Base-by-base conservation (phyloP, 2,797 vertebrate genomes). In the Amniataba percoides region DNA sequence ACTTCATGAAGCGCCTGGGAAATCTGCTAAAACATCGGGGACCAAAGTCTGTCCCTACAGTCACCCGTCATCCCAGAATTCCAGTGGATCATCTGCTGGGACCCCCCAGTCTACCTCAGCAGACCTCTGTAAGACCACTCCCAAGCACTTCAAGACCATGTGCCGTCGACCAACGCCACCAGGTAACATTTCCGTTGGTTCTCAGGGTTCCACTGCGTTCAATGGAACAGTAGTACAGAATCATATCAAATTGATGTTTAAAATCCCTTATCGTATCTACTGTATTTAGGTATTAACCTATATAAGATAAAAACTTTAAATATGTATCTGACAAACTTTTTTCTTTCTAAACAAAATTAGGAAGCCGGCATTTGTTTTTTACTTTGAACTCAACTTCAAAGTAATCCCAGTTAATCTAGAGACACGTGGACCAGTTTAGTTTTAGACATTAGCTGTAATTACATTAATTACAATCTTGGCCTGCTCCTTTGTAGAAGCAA, bases 71-170 rank as follows among this genome's bases (percentile, higher is more conserved):
- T 86, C 95, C 94, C 93, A 95, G 93, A 93, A 90, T 89, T 88
- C 95, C 94, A 93, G 94, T 40, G 93, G 88, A 57, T 77, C 93
- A 0, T 91, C 95, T 76, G 91, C 91, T 5, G 95, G 95, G 81
- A 96, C 93, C 19, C 86, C 96, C 86, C 93, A 96, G 83, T 97
- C 97, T 96, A 97, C 97, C 96, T 97, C 97, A 94, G 94, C 96
- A 16, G 97, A 97, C 88, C 95, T 96, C 88, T 97, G 96, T 95
- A 98, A 97, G 95, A 96, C 96, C 60, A 96, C 96, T 92, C 95
- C 97, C 79, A 98, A 98, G 95, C 97, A 97, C 95, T 97, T 97
- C 95, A 97, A 98, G 94, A 97, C 95, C 91, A 96, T 97, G 97
- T 98, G 97, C 91, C 96, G 96, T 73, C 96, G 97, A 93, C 96